Percentiles rank a stretch among this genome's conserved stretches.
These are phyloP conservation scores for Parthenolecanium corni DNA, from an alignment of 2,888 invertebrate genomes.

Conservation along the genomic window DNA sequence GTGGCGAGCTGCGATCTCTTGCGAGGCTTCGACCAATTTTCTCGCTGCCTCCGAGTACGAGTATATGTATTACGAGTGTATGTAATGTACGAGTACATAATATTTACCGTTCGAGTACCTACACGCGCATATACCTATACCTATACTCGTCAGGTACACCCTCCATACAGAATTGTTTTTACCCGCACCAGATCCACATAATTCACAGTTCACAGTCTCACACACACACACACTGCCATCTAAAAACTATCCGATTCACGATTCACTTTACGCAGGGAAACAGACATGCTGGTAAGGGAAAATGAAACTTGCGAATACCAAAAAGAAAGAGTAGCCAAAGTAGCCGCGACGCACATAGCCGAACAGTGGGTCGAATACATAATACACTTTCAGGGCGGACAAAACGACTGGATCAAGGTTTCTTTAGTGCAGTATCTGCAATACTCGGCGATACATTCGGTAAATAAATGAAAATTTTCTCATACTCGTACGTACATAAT, in stretches of 20 bases:
- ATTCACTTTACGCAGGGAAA: not conserved
- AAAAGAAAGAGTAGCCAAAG: conserved; percentile 14
- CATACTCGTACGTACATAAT: too few species aligned
- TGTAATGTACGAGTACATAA: too few species aligned
- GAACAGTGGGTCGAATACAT: conserved; percentile 15
- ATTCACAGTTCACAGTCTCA: not conserved
- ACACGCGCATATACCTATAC: too few species aligned
- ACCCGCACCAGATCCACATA: too few species aligned
- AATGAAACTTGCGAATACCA: not conserved
- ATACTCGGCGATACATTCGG: conserved; percentile 12
- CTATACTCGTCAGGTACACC: too few species aligned
- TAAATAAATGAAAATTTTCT: not conserved
- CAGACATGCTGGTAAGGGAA: conserved; percentile 12
- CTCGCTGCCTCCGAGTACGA: too few species aligned
- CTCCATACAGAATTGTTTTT: too few species aligned
- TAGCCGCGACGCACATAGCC: conserved; percentile 7
- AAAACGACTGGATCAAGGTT: conserved; percentile 12
- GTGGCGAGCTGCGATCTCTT: too few species aligned
- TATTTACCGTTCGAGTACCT: too few species aligned
- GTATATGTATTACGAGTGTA: too few species aligned
- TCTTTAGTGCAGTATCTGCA: conserved; percentile 14
- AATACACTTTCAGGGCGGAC: conserved; percentile 2
- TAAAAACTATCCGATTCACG: not conserved
- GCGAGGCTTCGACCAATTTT: too few species aligned
- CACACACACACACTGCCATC: not conserved